Percentiles rank a stretch among this genome's conserved stretches.
Conservation (phyloP, 2,797 vertebrate species). For the Bryconaethiops microstoma region DNA sequence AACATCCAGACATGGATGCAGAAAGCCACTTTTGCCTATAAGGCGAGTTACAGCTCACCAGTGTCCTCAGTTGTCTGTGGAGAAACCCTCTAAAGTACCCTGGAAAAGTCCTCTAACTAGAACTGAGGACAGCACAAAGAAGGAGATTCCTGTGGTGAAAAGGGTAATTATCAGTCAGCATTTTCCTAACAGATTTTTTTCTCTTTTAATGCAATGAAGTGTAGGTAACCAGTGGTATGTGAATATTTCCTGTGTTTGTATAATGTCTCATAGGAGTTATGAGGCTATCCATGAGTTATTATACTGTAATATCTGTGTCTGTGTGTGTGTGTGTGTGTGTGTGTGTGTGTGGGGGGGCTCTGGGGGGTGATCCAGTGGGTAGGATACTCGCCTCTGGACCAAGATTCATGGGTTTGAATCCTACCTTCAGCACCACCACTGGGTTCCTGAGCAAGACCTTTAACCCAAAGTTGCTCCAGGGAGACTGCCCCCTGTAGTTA, state of each 20-base stretch:
- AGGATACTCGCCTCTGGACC: too few species aligned
- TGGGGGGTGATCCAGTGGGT: too few species aligned
- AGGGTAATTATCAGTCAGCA: conserved; percentile 65
- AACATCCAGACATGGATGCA: conserved; percentile 17
- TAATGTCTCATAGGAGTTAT: neutral
- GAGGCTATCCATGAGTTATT: too few species aligned
- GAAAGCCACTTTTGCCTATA: conserved; percentile 55
- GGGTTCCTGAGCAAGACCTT: too few species aligned
- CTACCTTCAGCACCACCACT: too few species aligned
- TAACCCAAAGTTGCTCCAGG: too few species aligned
- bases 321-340: too few species aligned
- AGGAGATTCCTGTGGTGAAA: conserved; percentile 57
- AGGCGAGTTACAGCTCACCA: conserved; percentile 56
- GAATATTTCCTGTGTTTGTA: neutral
- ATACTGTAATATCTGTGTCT: too few species aligned
- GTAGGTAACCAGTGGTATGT: neutral
- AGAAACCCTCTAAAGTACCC: conserved; percentile 59
- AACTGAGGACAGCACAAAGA: conserved; percentile 10
- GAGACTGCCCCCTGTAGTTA: too few species aligned
- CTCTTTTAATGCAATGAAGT: neutral
- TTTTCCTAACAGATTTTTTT: neutral
- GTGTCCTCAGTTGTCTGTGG: conserved; percentile 52
- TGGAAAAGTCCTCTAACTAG: conserved; percentile 65
- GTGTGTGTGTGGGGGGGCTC: too few species aligned
- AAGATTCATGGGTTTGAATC: too few species aligned